Base-by-base conservation (phyloP, 2,113 vertebrate genomes). In the Cyphomyrus discorhynchus region DNA sequence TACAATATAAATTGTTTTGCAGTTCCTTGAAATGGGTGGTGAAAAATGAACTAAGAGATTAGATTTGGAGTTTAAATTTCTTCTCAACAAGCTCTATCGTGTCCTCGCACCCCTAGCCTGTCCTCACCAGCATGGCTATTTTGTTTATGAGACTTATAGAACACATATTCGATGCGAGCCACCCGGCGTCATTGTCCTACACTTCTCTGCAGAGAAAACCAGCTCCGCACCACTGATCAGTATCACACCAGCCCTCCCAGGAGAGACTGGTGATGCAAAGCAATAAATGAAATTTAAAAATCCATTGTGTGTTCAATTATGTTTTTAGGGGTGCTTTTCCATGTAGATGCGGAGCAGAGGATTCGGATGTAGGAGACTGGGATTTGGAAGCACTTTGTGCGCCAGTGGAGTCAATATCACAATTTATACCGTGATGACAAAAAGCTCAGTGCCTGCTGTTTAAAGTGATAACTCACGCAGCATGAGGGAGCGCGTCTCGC, bases 391-490 rank as follows among this genome's bases (percentile, higher is more conserved):
- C 46, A 9, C 42, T 85, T 11, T 46, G 83, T 27, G 45, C 9
- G 1, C n/a, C 46, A 27, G 70, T 5, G 70, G 31, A 77, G 70
- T 77, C 70, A 19, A 31, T 77, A 77, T 39, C 35, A 15, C 70
- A 77, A 39, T 39, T 77, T 77, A 77, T 77, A 77, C 31, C 50
- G 15, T 5, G 9, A 15, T 35, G 50, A 52, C n/a, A 35, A 35
- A 86, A 56, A 56, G 11, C 49, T 52, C 85, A 53, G 46, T 3
- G 24, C 47, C 85, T 0, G 27, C 46, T 86, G 85, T 52, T 52
- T 52, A 52, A 86, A 53, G 47, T 86, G 49, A 86, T 86, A 86
- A 86, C 50, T 86, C 85, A 86, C 27, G 11, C 31, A 35, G 83
- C 49, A 56, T 24, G 24, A 35, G n/a, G 50, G 31, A 27, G 50